These are phyloP conservation scores for Apteryx mantelli DNA, from an alignment of 2,113 vertebrate genomes.

Conservation along the genomic window DNA sequence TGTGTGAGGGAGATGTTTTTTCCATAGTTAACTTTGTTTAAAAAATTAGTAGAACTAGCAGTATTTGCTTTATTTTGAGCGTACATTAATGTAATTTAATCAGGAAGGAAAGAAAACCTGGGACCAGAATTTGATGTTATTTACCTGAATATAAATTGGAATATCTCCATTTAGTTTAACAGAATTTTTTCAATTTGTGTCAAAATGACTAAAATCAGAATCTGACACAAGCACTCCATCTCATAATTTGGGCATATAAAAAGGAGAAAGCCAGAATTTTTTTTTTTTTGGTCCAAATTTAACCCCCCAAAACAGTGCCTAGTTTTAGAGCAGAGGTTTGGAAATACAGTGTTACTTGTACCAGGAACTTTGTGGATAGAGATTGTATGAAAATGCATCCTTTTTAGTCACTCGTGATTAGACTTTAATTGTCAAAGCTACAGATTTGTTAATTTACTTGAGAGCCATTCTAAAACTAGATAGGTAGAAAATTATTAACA, in stretches of 20 bases:
- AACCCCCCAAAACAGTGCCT: background rate
- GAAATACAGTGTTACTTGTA: background rate
- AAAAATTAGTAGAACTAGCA: background rate
- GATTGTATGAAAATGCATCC: background rate
- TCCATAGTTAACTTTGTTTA: constrained; percentile 7
- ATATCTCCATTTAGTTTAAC: constrained; percentile 48
- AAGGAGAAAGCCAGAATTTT: background rate
- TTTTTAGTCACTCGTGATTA: background rate
- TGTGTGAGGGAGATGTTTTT: background rate
- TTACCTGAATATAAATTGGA: constrained; percentile 35
- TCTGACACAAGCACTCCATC: background rate
- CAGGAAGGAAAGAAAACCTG: constrained; percentile 64
- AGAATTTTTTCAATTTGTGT: constrained; percentile 55
- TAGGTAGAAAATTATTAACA: background rate
- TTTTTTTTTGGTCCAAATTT: background rate
- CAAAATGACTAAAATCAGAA: constrained; percentile 35
- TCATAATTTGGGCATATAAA: background rate
- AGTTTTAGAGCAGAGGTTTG: background rate
- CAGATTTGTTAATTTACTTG: background rate
- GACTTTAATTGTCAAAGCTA: background rate
- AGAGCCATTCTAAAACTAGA: background rate
- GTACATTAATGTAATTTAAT: constrained; percentile 59
- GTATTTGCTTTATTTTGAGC: constrained; percentile 33
- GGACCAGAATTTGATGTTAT: constrained; percentile 42
- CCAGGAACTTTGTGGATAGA: background rate